Evolutionary conservation across 2,113 vertebrate species (phyloP).

Genomic region (Mirounga angustirostris): DNA sequence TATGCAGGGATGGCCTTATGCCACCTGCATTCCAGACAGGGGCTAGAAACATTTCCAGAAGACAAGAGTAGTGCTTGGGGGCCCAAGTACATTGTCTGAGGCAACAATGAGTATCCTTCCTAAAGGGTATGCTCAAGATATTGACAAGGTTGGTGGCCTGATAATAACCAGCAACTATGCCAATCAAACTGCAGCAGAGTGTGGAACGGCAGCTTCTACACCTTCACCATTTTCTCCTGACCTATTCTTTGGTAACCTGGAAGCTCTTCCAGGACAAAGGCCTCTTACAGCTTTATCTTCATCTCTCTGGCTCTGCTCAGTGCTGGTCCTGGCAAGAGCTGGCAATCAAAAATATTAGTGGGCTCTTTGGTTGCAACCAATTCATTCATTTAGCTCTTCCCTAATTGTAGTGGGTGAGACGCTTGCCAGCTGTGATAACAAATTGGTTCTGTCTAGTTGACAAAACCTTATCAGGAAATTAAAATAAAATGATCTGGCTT

Average conservation of each 20-base stretch:
- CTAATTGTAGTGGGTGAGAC: constrained; percentile 37
- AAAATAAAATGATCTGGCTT: constrained; percentile 79
- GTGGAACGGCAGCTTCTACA: neutral
- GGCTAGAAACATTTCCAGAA: neutral
- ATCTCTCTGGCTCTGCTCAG: neutral
- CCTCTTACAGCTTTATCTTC: neutral
- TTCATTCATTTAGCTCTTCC: constrained; percentile 52
- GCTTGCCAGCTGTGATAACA: constrained; percentile 67
- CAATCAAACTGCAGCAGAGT: neutral
- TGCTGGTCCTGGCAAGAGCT: neutral
- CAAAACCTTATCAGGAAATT: constrained; percentile 76
- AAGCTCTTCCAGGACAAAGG: neutral
- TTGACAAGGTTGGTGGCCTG: neutral
- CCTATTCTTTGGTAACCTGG: neutral
- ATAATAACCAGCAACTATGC: neutral
- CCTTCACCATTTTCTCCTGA: neutral
- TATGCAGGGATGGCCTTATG: neutral
- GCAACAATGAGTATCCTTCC: neutral
- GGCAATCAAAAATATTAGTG: neutral
- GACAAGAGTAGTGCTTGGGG: neutral
- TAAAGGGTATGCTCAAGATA: neutral
- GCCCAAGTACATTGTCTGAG: neutral
- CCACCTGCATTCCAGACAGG: neutral
- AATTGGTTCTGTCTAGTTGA: constrained; percentile 71
- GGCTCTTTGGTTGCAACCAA: constrained; percentile 46